Conservation (phyloP, 2,797 vertebrate species). For the Galagoides demidoff region DNA sequence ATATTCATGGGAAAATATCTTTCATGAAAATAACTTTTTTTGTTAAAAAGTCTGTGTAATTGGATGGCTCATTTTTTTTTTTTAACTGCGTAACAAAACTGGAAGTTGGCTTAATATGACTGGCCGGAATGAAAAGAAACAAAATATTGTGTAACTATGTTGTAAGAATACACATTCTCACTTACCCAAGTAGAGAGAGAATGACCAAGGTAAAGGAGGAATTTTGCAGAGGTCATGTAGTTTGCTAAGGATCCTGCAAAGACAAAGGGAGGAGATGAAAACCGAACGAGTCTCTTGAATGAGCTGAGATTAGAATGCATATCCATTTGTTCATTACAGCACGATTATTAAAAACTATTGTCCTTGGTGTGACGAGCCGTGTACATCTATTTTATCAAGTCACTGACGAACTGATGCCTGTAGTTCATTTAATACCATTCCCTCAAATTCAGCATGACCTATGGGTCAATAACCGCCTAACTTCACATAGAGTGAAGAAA, state of each 20-base stretch:
- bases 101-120: not conserved
- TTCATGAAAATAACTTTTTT: constrained; percentile 2
- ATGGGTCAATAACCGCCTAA: constrained; percentile 50
- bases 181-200: constrained; percentile 98
- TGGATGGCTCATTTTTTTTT: not conserved
- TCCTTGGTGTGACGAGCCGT: not conserved
- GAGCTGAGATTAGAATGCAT: not conserved
- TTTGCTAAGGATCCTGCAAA: constrained; percentile 83
- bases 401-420: not conserved
- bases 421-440: not conserved
- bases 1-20: constrained; percentile 2
- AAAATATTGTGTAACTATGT: not conserved
- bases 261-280: not conserved
- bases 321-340: not conserved
- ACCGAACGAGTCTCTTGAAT: not conserved
- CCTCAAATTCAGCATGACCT: not conserved
- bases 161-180: constrained; percentile 49
- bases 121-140: constrained; percentile 25
- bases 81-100: not conserved
- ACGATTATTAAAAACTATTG: not conserved
- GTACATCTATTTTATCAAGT: not conserved
- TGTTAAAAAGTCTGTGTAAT: not conserved
- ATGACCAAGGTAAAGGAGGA: constrained; percentile 97
- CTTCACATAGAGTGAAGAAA: constrained; percentile 34
- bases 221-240: constrained; percentile 94